Evolutionary conservation across 2,888 invertebrate species (phyloP).

Genomic region (Cosmopolites sordidus): DNA sequence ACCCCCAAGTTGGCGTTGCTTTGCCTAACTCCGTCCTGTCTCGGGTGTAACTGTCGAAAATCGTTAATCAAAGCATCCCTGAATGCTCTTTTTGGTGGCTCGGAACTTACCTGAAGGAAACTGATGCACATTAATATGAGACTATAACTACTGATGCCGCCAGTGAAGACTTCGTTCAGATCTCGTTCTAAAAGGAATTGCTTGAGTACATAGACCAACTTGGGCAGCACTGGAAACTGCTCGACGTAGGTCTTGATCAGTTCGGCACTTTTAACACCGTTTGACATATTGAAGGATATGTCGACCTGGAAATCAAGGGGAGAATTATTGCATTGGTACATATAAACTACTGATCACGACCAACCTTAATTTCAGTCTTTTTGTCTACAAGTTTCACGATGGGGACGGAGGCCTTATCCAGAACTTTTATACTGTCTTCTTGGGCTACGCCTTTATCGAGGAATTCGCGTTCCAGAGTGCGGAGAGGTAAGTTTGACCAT

Average conservation of each 20-base stretch:
- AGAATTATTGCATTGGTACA: too few species aligned
- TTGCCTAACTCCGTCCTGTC: conserved; percentile 63
- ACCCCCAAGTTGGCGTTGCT: conserved; percentile 78
- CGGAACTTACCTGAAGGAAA: conserved; percentile 66
- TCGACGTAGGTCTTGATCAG: conserved; percentile 88
- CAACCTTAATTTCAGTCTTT: conserved; percentile 28
- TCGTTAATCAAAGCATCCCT: neutral
- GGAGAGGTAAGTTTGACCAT: conserved; percentile 87
- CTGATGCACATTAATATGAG: conserved; percentile 97
- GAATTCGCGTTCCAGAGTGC: conserved; percentile 87
- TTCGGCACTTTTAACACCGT: conserved; percentile 94
- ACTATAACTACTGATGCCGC: conserved; percentile 98
- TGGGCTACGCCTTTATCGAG: conserved; percentile 86
- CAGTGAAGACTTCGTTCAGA: conserved; percentile 98
- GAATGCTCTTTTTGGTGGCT: neutral
- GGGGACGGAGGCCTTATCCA: conserved; percentile 97
- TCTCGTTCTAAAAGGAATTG: conserved; percentile 97
- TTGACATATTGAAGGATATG: conserved; percentile 98
- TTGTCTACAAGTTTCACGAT: conserved; percentile 82
- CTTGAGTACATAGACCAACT: conserved; percentile 94
- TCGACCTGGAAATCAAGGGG: conserved; percentile 72
- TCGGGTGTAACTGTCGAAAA: conserved; percentile 88
- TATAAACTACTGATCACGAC: too few species aligned
- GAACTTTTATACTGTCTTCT: conserved; percentile 85
- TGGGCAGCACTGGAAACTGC: conserved; percentile 84